phyloP scores from a whole-genome alignment of 2,113 vertebrate genomes.

The Crotalus tigris region DNA sequence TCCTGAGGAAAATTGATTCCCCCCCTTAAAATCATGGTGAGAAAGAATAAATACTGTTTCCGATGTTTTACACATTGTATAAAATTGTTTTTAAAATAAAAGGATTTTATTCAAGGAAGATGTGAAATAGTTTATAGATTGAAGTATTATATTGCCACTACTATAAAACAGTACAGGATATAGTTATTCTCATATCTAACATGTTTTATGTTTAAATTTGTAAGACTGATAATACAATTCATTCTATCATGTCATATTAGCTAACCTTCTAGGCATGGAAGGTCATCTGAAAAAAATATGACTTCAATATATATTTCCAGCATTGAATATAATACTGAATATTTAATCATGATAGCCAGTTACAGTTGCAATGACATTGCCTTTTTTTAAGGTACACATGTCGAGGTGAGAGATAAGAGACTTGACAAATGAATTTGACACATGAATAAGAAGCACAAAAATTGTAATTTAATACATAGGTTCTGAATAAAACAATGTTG shows the following conservation, averaged over 20 bases:
- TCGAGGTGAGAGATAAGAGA: neutral
- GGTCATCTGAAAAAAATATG: neutral
- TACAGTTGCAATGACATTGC: neutral
- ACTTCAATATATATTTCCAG: neutral
- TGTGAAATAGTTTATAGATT: neutral
- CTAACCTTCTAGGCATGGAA: neutral
- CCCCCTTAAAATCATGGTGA: neutral
- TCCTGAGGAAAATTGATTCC: neutral
- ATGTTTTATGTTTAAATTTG: neutral
- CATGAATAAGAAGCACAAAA: neutral
- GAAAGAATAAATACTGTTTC: neutral
- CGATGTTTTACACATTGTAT: neutral
- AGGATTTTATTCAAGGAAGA: neutral
- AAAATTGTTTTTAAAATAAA: neutral
- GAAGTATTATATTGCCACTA: neutral
- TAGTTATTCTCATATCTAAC: neutral
- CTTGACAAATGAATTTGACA: neutral
- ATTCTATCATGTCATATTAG: neutral
- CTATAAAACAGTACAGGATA: neutral
- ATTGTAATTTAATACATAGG: neutral
- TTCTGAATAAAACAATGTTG: neutral
- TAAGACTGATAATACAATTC: neutral
- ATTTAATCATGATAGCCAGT: neutral
- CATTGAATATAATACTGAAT: neutral
- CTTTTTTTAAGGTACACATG: neutral